Base-by-base conservation (phyloP, 2,797 vertebrate species). In the Petrocephalus schoutedeni region DNA sequence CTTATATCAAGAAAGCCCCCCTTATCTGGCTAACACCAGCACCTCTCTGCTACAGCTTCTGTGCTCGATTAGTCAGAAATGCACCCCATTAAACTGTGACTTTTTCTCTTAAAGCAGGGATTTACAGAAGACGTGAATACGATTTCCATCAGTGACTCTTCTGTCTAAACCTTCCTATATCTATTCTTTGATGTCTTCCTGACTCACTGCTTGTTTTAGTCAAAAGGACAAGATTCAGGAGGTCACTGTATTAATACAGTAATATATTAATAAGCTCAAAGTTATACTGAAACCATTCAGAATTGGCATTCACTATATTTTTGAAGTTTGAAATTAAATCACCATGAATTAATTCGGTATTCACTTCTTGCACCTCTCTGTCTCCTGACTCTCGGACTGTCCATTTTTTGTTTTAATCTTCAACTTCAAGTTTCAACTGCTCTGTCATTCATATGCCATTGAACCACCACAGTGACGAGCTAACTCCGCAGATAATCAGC, bases 191-290 rank as follows among this genome's bases (percentile, higher is more conserved):
- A 77, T 77, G 71, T 45, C 14, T 77, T 45, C 71, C 36, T 77
- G 71, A 45, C 16, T 77, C 71, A 19, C 71, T 77, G 71, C 71
- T 77, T 77, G 36, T 45, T 41, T n/a, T n/a, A 45, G 71, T 45
- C 36, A 41, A n/a, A 77, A 77, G 71, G 71, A 71, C 64, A 71
- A 71, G 64, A 71, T 71, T 71, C 64, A 71, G 64, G 64, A 71
- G 64, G 28, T 71, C 12, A 71, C 3, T 64, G 23, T 28, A 64
- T 28, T 64, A 64, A 64, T 64, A 28, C 28, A 64, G 23, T 64
- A 12, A 12, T 32, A 32, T 71, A 71, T 16, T 71, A 71, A 71
- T 36, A 36, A 32, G 4, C 28, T 71, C 28, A 71, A 71, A 71
- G 41, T 45, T 77, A n/a, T 19, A 45, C 19, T 45, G 19, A 19